Percentiles rank a stretch among this genome's conserved stretches.
These are phyloP conservation scores for Orestias chungarensis DNA, from an alignment of 2,797 vertebrate genomes.

Conservation along the genomic window DNA sequence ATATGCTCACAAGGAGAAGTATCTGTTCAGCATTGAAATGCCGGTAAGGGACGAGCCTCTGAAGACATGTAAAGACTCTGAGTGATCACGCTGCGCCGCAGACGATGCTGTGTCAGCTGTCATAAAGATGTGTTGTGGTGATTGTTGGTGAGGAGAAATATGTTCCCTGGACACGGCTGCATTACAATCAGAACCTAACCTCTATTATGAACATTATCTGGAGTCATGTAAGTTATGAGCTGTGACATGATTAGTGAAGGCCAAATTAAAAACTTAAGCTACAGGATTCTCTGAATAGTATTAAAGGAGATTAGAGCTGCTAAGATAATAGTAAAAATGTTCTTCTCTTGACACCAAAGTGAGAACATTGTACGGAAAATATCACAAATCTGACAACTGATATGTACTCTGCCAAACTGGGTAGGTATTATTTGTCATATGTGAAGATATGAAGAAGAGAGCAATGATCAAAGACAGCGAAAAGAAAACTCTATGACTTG, in stretches of 20 bases:
- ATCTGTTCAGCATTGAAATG: slow-evolving; percentile 36
- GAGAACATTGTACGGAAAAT: slow-evolving; percentile 54
- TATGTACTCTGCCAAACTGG: no score
- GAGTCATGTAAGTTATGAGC: slow-evolving; percentile 16
- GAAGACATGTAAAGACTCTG: slow-evolving; percentile 43
- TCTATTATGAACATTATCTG: slow-evolving; percentile 29
- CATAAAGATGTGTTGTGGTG: slow-evolving; percentile 43
- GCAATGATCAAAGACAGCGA: slow-evolving; percentile 8
- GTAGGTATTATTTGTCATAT: no score
- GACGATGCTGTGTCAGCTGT: slow-evolving; percentile 48
- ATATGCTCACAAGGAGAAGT: slow-evolving; percentile 29
- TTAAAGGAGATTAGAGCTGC: slow-evolving; percentile 44
- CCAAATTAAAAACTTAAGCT: slow-evolving; percentile 29
- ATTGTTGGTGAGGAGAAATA: slow-evolving; percentile 43
- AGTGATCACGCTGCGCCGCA: slow-evolving; percentile 42
- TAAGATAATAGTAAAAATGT: slow-evolving; percentile 15
- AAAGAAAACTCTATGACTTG: slow-evolving; percentile 11
- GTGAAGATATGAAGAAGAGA: slow-evolving; percentile 2
- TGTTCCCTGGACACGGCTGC: slow-evolving; percentile 2
- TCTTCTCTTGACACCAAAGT: slow-evolving; percentile 37
- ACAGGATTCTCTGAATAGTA: slow-evolving; percentile 28
- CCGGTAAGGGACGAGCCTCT: slow-evolving; percentile 37
- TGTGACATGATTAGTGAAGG: slow-evolving; percentile 5
- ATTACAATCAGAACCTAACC: slow-evolving; percentile 16
- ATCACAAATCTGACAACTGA: slow-evolving; percentile 41